A percentile compares a stretch with the other conserved stretches of the same genome.
Evolutionary conservation across 2,797 vertebrate species (phyloP).

Genomic region (Anguilla pacifica): DNA sequence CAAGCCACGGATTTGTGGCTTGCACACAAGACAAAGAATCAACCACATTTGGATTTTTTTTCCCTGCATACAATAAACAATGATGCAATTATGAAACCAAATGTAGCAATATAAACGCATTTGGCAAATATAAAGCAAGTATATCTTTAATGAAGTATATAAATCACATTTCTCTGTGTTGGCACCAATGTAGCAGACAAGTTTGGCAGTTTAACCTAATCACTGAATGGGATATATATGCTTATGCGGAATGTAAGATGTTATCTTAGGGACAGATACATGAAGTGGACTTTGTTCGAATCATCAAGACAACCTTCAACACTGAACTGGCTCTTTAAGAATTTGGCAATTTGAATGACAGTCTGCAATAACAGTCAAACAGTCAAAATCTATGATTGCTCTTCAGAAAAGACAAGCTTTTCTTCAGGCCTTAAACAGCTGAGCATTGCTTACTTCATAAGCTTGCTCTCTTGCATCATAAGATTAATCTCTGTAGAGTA

Average conservation of each 20-base stretch:
- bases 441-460: too few species aligned
- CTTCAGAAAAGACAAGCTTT: background rate
- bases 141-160: background rate
- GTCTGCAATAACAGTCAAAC: background rate
- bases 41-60: background rate
- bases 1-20: background rate
- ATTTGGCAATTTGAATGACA: background rate
- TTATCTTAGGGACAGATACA: background rate
- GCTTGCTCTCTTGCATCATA: too few species aligned
- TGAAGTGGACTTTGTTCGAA: background rate
- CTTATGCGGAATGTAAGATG: background rate
- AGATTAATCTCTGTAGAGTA: too few species aligned
- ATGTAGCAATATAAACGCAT: background rate
- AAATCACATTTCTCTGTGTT: background rate
- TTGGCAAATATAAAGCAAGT: background rate
- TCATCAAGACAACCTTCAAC: background rate
- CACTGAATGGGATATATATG: background rate
- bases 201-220: background rate
- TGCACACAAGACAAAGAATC: background rate
- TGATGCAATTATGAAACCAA: background rate
- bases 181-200: background rate
- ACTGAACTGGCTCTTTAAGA: background rate
- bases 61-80: background rate
- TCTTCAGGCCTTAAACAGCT: background rate
- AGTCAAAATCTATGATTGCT: background rate